Base-by-base conservation (phyloP, 2,888 invertebrate genomes). In the Eudemis profundana region DNA sequence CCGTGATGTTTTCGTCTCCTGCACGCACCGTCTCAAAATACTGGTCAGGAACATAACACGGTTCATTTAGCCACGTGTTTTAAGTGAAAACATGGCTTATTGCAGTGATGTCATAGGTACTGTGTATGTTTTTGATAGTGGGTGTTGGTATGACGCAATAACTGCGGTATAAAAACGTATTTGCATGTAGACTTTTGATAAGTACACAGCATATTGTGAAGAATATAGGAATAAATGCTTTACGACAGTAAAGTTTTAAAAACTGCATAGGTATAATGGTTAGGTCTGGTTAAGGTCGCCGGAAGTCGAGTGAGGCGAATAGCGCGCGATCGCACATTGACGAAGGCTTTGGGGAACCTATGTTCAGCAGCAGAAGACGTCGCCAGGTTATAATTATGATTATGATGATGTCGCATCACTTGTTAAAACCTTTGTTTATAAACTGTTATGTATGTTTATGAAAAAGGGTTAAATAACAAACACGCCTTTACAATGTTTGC, bases 11-110 rank as follows among this genome's bases (percentile, higher is more conserved):
- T 51, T 57, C 57, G 57, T 44, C 33, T 36, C 29, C 23, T 40
- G 63, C 42, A 60, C 36, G 60, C 23, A 27, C 19, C 50, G 44
- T 49, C 50, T 63, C 33, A 50, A 63, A 50, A 57, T 42, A 54
- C 10, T 49, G 4, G 8, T 15, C 60, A 29, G 21, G 23, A 54
- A 27, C 63, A 67, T 53, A 47, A 60, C 62, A 54, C 44, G 38
- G 36, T 42, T 14, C 19, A 57, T 50, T 36, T 33, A 36, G 38
- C 36, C 29, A 59, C 68, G 69, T 68, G 69, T 61, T 57, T 27
- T 12, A 7, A 69, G 42, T 61, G 46, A 65, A 67, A 69, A 69
- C 69, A 69, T 12, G n/a, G 38, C 42, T 38, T 36, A 56, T 46
- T 10, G 42, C 27, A 14, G 29, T 54, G 27, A 49, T 54, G 54